These are phyloP conservation scores for Hemichromis elongatus DNA, from an alignment of 2,113 vertebrate species.

Conservation along the genomic window DNA sequence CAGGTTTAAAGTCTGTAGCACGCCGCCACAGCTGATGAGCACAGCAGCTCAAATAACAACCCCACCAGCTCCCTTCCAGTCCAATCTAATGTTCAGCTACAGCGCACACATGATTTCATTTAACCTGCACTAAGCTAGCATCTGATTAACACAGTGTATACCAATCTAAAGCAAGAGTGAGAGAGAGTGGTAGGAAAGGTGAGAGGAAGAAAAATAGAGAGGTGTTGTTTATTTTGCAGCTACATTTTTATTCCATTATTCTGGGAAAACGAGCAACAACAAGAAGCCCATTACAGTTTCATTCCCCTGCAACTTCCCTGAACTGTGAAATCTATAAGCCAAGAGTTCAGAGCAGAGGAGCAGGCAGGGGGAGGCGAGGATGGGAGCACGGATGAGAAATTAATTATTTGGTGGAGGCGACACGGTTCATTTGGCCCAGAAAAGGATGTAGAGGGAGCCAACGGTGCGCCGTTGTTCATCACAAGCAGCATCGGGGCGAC, in stretches of 20 bases:
- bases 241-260: slow-evolving; percentile 11
- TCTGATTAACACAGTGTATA: background rate
- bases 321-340: slow-evolving; percentile 32
- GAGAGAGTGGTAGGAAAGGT: background rate
- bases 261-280: background rate
- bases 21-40: background rate
- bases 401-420: slow-evolving; percentile 38
- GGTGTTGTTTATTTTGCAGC: background rate
- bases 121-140: background rate
- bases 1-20: background rate
- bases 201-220: background rate
- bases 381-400: slow-evolving; percentile 13
- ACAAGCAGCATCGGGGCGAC: background rate
- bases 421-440: slow-evolving; percentile 33
- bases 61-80: background rate
- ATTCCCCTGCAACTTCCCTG: slow-evolving; percentile 7
- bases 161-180: background rate
- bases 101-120: slow-evolving; percentile 2
- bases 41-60: background rate
- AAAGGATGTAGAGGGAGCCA: background rate
- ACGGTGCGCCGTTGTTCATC: background rate
- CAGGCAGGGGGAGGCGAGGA: background rate
- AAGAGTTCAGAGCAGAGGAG: slow-evolving; percentile 1
- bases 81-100: background rate
- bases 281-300: slow-evolving; percentile 11